phyloP scores from a whole-genome alignment of 1,140 invertebrate species.

The Pseudomyrmex gracilis region DNA sequence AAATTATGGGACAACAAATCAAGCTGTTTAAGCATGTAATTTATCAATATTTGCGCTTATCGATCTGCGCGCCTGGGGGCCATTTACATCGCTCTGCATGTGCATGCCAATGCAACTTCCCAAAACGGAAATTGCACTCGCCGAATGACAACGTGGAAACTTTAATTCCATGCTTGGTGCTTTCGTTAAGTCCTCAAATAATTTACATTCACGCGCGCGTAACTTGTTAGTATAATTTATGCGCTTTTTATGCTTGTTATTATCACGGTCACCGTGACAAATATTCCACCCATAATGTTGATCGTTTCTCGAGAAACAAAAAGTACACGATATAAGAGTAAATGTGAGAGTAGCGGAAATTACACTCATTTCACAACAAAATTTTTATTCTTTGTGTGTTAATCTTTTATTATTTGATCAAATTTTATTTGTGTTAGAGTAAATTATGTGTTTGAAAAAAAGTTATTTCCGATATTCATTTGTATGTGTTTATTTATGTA shows the following conservation, averaged over 20 bases:
- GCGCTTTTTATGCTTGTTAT: constrained; percentile 37
- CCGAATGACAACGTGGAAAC: constrained; percentile 56
- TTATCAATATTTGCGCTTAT: constrained; percentile 57
- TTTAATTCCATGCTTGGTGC: constrained; percentile 52
- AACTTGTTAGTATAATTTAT: constrained; percentile 49
- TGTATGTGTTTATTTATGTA: too few species aligned
- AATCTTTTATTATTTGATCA: not conserved
- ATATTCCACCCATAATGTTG: constrained; percentile 35
- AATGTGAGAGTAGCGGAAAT: not conserved
- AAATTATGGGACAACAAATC: constrained; percentile 59
- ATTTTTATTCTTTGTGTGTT: not conserved
- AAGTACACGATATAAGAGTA: not conserved
- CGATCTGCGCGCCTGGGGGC: constrained; percentile 25
- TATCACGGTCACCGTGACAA: constrained; percentile 18
- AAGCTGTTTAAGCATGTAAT: constrained; percentile 50
- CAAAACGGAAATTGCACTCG: constrained; percentile 56
- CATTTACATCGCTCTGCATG: constrained; percentile 26
- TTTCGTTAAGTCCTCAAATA: constrained; percentile 57
- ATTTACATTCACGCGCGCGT: constrained; percentile 48
- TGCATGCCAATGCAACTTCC: constrained; percentile 29
- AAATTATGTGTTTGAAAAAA: too few species aligned
- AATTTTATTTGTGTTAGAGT: not conserved
- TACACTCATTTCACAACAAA: not conserved
- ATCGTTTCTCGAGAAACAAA: constrained; percentile 30
- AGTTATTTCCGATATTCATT: too few species aligned